Base-by-base conservation (phyloP, 64 coral and sea anemone genomes). In the Pocillopora verrucosa region DNA sequence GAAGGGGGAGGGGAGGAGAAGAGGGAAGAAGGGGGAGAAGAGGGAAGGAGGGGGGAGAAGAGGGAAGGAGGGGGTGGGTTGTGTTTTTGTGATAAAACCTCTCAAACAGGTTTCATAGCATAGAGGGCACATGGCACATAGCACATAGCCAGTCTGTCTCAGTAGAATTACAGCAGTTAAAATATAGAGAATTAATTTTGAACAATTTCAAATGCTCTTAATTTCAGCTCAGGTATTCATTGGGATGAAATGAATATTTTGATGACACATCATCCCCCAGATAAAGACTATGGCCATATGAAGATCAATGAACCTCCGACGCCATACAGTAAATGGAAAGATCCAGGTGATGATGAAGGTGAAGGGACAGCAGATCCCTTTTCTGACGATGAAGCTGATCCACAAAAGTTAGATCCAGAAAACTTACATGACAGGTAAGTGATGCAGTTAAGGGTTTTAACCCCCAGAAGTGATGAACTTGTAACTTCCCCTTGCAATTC, bases 221-320 rank as follows among this genome's bases (percentile, higher is more conserved):
- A 72, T 85, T 58, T 72, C 56, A 96, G 95, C 60, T 96, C 95
- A 87, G 91, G 95, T 56, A 88, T 96, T 75, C 97, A 99, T 17
- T 99, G 90, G 90, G 97, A 99, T 91, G 97, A 99, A 79, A 99
- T 99, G 97, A 99, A 99, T 56, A 99, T 99, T 72, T 75, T 99
- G 17, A 95, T 95, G 94, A 99, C 97, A 26, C 92, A 99, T 22
- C 97, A 99, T 57, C 97, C 97, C n/a, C 76, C 93, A 13, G 93
- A 90, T 73, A 99, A 99, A 84, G 97, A 99, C 56, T 99, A 99
- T 72, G 97, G 97, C 1, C 97, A 99, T 60, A 99, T 99, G 88
- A 99, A 99, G 78, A 99, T 99, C 45, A 88, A 99, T 82, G 97
- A 99, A 41, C 97, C 97, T 24, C 89, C 94, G 45, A 99, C 97